Base-by-base conservation (phyloP, 2,888 invertebrate species). In the Heteropelma amictum region DNA sequence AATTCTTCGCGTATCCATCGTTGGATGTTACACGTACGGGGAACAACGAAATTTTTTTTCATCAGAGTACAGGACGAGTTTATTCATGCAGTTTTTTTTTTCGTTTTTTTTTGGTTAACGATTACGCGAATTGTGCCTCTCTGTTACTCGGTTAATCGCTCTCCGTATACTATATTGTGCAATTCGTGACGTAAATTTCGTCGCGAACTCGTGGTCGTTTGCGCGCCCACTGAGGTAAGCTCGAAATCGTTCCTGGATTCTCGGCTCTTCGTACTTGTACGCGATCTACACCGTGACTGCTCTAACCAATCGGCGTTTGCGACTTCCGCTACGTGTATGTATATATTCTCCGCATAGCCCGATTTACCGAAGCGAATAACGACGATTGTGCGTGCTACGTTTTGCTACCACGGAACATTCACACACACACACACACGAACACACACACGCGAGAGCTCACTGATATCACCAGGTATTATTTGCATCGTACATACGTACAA, bases 331-430 rank as follows among this genome's bases (percentile, higher is more conserved):
- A 12, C 17, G n/a, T 38, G 30, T 28, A 35, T 65, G 69, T 53
- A 47, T 47, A 49, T 33, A 42, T 58, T 49, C 64, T 38, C 23
- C 19, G 54, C 47, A 70, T n/a, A n/a, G n/a, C 69, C 64, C 69
- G 69, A 74, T 70, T 74, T 70, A 74, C 68, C 65, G 69, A 64
- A 74, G 69, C 69, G 74, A 69, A 73, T 74, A 64, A 70, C 54
- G 64, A 21, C 51, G 64, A 69, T 35, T 26, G 54, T 45, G 49
- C 40, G 33, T 40, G 45, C 30, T 26, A 53, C 45, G 53, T 30
- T 58, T 42, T 42, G 12, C n/a, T 12, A 28, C 28, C 7, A 6
- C n/a, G n/a, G n/a, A n/a, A n/a, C n/a, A n/a, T n/a, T n/a, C n/a
- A n/a, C n/a, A n/a, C n/a, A n/a, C n/a, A n/a, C n/a, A n/a, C n/a